These are phyloP conservation scores for Adelognathus sp. DNA, from an alignment of 2,888 invertebrate genomes.

Conservation along the genomic window DNA sequence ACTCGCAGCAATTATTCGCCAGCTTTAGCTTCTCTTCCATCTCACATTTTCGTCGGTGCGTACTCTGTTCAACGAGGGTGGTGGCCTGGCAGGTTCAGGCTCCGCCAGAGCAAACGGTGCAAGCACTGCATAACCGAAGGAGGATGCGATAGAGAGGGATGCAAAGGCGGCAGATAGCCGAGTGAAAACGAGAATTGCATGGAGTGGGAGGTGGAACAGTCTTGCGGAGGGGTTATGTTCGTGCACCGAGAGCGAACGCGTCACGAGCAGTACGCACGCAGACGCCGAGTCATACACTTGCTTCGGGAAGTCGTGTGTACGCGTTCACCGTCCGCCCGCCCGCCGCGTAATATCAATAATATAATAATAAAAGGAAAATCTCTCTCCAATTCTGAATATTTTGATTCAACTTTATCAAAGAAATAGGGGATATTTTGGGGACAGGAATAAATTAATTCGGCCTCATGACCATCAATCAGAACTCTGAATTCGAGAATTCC, in stretches of 20 bases:
- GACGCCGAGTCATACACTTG: constrained; percentile 68
- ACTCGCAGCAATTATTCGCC: constrained; percentile 49
- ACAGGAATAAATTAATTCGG: too few species aligned
- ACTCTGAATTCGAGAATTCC: too few species aligned
- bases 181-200: constrained; percentile 27
- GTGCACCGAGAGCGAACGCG: constrained; percentile 68
- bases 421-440: too few species aligned
- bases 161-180: constrained; percentile 24
- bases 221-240: constrained; percentile 51
- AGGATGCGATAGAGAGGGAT: constrained; percentile 40
- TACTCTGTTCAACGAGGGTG: constrained; percentile 9
- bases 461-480: too few species aligned
- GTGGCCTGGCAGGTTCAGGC: constrained; percentile 36
- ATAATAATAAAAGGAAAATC: constrained; percentile 20
- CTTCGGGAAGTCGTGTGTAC: constrained; percentile 61
- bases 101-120: constrained; percentile 43
- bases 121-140: constrained; percentile 33
- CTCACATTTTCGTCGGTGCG: constrained; percentile 23
- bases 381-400: too few species aligned
- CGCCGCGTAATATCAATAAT: constrained; percentile 22
- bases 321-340: constrained; percentile 57
- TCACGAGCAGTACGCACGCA: constrained; percentile 74
- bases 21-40: constrained; percentile 17
- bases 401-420: too few species aligned
- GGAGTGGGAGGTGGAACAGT: constrained; percentile 42